Evolutionary conservation across 1,140 invertebrate species (phyloP), one percentile per base, ranked within the genome.

Genomic region (Nilaparvata lugens): DNA sequence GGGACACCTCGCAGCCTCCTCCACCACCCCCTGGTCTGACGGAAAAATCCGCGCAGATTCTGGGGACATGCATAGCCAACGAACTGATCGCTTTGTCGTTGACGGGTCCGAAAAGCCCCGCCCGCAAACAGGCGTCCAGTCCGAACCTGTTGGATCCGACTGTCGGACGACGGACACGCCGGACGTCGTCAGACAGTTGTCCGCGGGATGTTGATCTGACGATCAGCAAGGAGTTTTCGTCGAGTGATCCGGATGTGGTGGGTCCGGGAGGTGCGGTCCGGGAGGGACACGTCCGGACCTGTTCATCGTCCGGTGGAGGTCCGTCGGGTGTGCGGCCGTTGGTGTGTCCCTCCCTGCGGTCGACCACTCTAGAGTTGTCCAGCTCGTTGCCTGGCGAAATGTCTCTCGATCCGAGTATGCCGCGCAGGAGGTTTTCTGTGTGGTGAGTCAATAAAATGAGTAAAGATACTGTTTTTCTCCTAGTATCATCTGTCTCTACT

Each of bases 381-480:
- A 65, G 65, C n/a, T 60, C 64, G 5, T 58, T 66, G 31, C 63
- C 65, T 67, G 72, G 64, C 65, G 70, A 23, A 70, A 73, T 65
- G 69, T 72, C 16, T 67, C 63, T 64, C 28, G 19, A 64, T 66
- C 69, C 51, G 62, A 56, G 52, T 13, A 52, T 66, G 55, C 58
- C 58, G 54, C 61, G 56, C 70, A 68, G 78, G 55, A 67, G 78
- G 25, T 79, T 79, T 64, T 79, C 78, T 59, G 77, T 79, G 52
- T 80, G 78, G 78, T 79, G 69, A 77, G 75, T 69, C 60, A 35
- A 31, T 40, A 40, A 40, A 40, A 40, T 40, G 9, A n/a, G n/a
- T n/a, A n/a, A n/a, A n/a, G n/a, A n/a, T n/a, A n/a, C n/a, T n/a
- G n/a, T n/a, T n/a, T n/a, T n/a, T n/a, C n/a, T n/a, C n/a, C n/a